Conservation (phyloP, 2,113 vertebrate genomes). For the Ia io region DNA sequence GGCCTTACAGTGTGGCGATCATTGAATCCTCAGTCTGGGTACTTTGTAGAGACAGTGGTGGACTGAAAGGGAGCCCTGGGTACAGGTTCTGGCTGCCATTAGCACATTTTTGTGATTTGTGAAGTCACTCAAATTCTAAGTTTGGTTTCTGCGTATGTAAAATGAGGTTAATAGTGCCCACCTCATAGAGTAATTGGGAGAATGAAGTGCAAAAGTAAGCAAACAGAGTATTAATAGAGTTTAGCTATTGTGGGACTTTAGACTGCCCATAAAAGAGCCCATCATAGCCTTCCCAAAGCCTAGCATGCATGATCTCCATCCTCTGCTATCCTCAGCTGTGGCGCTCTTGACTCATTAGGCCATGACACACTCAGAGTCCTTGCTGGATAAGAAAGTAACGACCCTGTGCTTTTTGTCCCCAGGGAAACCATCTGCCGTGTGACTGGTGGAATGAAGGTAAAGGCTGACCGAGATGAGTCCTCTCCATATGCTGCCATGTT, state of each 20-base stretch:
- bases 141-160: neutral
- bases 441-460: slow-evolving; percentile 99
- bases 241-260: neutral
- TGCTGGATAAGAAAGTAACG: neutral
- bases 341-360: neutral
- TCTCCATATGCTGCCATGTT: slow-evolving; percentile 98
- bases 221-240: neutral
- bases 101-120: neutral
- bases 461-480: slow-evolving; percentile 97
- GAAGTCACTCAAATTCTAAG: neutral
- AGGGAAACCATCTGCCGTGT: slow-evolving; percentile 99
- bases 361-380: neutral
- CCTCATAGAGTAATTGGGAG: neutral
- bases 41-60: neutral
- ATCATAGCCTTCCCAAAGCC: neutral
- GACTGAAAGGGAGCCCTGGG: neutral
- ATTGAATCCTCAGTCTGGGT: neutral
- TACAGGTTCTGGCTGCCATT: neutral
- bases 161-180: neutral
- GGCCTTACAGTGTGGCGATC: neutral
- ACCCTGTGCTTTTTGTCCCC: neutral
- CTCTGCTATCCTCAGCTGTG: neutral
- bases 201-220: neutral
- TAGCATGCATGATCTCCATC: neutral
- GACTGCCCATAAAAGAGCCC: neutral